Percentiles rank a stretch among this genome's conserved stretches.
phyloP scores from a whole-genome alignment of 2,113 vertebrate species.

The Acrocephalus kingi region DNA sequence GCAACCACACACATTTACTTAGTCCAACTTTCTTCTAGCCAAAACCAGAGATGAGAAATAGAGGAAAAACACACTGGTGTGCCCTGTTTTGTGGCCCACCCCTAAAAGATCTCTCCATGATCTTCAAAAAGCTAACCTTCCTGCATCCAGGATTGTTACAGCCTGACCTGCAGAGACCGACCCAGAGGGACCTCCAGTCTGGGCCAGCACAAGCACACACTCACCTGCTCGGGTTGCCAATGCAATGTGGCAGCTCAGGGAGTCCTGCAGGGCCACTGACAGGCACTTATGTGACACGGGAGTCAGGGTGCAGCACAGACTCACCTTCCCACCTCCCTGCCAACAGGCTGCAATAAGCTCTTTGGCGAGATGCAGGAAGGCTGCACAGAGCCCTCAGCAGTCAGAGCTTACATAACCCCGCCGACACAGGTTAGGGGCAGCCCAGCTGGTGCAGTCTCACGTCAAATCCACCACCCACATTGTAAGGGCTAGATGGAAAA shows the following conservation, averaged over 20 bases:
- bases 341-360: not conserved
- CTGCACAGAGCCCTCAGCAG: not conserved
- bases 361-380: not conserved
- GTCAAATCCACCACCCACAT: not conserved
- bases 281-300: not conserved
- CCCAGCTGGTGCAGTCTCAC: not conserved
- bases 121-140: not conserved
- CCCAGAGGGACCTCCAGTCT: no score
- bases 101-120: not conserved
- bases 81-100: not conserved
- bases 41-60: not conserved
- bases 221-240: not conserved
- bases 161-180: not conserved
- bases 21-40: not conserved
- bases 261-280: not conserved
- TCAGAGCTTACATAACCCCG: not conserved
- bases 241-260: fast-evolving
- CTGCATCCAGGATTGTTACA: no score
- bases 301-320: not conserved
- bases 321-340: not conserved
- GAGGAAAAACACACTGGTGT: not conserved
- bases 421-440: not conserved
- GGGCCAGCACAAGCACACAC: no score
- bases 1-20: not conserved
- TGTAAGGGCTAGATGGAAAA: not conserved